Base-by-base conservation (phyloP, 2,888 invertebrate genomes). In the Leptopilina drosophilae region DNA sequence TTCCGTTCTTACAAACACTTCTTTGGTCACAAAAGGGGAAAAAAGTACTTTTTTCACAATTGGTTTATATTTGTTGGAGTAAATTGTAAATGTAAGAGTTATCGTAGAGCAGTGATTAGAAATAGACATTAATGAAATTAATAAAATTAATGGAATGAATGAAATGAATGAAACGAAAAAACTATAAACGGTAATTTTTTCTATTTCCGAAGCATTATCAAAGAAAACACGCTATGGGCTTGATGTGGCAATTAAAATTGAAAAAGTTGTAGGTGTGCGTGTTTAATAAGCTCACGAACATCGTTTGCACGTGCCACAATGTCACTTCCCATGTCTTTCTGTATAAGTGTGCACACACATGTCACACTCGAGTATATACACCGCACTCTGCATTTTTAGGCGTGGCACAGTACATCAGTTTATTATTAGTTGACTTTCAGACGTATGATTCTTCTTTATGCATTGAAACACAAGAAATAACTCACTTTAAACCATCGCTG, bases 381-480 rank as follows among this genome's bases (percentile, higher is more conserved):
- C 12, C 59, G n/a, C 5, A n/a, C 56, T 56, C 40, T n/a, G 56
- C 56, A 73, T 33, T n/a, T 73, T 56, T 73, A 73, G 73, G 73
- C 73, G 73, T 73, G 73, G 73, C 73, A 12, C 26, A 12, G 49
- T 67, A 49, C 49, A 73, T 56, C 53, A 53, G 73, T 59, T 73
- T 77, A 77, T 77, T 77, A 77, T 77, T 77, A 77, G 77, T 66
- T 53, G 33, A 56, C 64, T 53, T 64, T 77, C 64, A 77, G 77
- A 66, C 77, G 49, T 65, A 77, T 77, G 66, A 77, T 77, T 46
- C 56, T 14, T 65, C 53, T 42, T 42, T 42, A 33, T 56, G 33
- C 40, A 77, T 49, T 65, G 40, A 26, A 40, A 33, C 64, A 33
- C 64, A 49, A 66, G 40, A 65, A 65, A 49, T 14, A 67, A 69